Evolutionary conservation across 2,797 vertebrate species (phyloP).

Genomic region (Danio jaintianensis): DNA sequence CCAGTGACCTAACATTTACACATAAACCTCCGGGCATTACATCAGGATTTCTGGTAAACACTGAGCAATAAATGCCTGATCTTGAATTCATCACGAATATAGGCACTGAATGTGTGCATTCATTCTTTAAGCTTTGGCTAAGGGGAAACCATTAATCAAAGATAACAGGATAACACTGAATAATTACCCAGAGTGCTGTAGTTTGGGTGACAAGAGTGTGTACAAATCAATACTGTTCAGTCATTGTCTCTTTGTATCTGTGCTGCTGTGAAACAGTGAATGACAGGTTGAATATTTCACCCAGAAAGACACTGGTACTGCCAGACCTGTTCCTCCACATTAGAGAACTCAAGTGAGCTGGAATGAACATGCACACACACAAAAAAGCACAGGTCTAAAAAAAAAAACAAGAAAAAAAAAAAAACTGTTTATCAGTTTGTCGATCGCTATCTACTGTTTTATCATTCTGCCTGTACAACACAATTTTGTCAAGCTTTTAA

Average conservation of each 20-base stretch:
- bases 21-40: constrained; percentile 32
- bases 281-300: constrained; percentile 48
- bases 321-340: constrained; percentile 68
- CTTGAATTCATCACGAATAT: constrained; percentile 16
- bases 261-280: constrained; percentile 27
- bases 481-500: too few relatives aligned
- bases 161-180: neutral
- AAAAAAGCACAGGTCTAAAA: neutral
- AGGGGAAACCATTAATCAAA: neutral
- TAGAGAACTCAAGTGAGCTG: constrained; percentile 7
- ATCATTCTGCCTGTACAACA: too few relatives aligned
- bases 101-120: constrained; percentile 4
- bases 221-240: constrained; percentile 27
- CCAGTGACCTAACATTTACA: constrained; percentile 28
- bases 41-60: constrained; percentile 29
- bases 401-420: too few relatives aligned
- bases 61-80: constrained; percentile 36
- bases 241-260: constrained; percentile 14
- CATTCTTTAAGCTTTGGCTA: neutral
- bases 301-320: constrained; percentile 53
- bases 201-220: neutral
- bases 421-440: too few relatives aligned
- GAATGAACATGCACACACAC: neutral
- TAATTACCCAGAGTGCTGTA: neutral
- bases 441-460: too few relatives aligned